Base-by-base conservation (phyloP, 2,113 vertebrate species). In the Stercorarius parasiticus region DNA sequence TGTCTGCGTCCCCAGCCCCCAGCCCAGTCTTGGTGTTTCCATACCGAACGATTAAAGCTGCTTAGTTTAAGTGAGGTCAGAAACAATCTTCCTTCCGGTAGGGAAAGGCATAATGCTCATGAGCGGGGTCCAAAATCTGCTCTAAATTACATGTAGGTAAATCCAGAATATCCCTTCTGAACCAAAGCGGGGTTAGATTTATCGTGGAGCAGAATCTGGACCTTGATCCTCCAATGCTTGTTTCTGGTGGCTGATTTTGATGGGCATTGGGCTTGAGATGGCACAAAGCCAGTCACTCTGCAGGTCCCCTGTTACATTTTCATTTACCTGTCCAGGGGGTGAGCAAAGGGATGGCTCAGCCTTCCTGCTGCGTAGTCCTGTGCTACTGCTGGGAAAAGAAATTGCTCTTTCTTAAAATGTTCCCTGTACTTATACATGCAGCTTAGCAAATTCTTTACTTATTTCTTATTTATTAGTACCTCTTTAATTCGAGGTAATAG, bases 11-110 rank as follows among this genome's bases (percentile, higher is more conserved):
- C 93, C 83, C 93, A 90, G 38, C 90, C 77, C 82, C 93, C 96
- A 94, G 65, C 66, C 81, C 82, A 86, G 97, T 95, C 95, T 92
- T 91, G 97, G 96, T 97, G 97, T 92, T 97, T 95, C 96, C 95
- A 95, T 73, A 95, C 96, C 3, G 25, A 97, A 97, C 10, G 97
- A 98, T 98, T 98, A 98, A 98, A 98, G 97, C 98, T 97, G 96
- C 98, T 98, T 98, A 97, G 97, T 97, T 97, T 98, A 97, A 98
- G 97, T 85, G 93, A 96, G 97, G 98, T 97, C 97, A 97, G 96
- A 97, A 96, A 93, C 97, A 98, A 98, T 98, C 97, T 98, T 97
- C 70, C 95, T 95, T 97, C 97, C 97, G 94, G 88, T 72, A 97
- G 93, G 70, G 94, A 97, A 97, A 95, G 77, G 94, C 97, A 95